Evolutionary conservation across 2,888 invertebrate genomes (phyloP).

Genomic region (Lasioglossum oenotherae): DNA sequence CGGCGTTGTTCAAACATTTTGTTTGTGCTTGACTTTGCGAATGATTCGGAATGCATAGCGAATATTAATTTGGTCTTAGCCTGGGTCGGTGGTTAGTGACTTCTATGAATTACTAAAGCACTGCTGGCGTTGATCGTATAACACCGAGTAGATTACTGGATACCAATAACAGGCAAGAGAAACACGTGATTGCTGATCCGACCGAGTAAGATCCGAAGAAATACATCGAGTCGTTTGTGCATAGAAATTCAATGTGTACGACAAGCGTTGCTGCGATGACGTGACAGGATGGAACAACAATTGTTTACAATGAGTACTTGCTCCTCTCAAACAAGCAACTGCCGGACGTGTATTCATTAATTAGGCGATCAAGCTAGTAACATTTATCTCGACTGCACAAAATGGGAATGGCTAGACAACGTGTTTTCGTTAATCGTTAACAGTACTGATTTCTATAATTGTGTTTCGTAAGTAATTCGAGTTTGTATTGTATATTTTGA

Average conservation of each 20-base stretch:
- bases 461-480: neutral
- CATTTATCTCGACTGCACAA: slow-evolving; percentile 34
- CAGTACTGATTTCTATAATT: neutral
- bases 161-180: slow-evolving; percentile 66
- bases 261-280: slow-evolving; percentile 50
- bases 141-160: slow-evolving; percentile 79
- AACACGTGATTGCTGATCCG: slow-evolving; percentile 38
- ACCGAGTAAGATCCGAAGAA: slow-evolving; percentile 31
- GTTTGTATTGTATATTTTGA: neutral
- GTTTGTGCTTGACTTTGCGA: slow-evolving; percentile 7
- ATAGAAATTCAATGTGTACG: slow-evolving; percentile 38
- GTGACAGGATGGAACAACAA: slow-evolving; percentile 29
- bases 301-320: slow-evolving; percentile 12
- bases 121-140: slow-evolving; percentile 68
- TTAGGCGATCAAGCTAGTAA: slow-evolving; percentile 38
- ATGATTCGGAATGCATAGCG: neutral
- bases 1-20: slow-evolving; percentile 11
- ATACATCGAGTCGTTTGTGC: slow-evolving; percentile 50
- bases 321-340: slow-evolving; percentile 25
- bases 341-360: slow-evolving; percentile 5
- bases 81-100: slow-evolving; percentile 65
- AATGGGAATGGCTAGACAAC: neutral
- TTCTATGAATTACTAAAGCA: slow-evolving; percentile 73
- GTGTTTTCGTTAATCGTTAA: neutral
- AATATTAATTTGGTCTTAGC: slow-evolving; percentile 48